Conservation (phyloP, 2,797 vertebrate genomes). For the Pangasius djambal region DNA sequence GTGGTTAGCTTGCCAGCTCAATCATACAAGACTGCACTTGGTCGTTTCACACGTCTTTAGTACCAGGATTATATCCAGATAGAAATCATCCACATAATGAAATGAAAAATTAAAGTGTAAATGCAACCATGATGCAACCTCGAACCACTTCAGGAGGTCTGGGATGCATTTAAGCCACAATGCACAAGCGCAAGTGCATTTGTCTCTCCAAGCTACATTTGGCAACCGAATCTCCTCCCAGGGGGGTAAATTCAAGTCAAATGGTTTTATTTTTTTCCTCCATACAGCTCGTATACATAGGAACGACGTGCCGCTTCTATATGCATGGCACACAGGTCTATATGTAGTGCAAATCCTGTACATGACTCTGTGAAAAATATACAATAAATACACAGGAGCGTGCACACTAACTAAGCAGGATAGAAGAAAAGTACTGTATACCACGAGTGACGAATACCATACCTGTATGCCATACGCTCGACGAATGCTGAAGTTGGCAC, state of each 20-base stretch:
- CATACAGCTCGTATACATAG: background rate
- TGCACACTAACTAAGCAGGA: background rate
- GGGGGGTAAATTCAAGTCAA: background rate
- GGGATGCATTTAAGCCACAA: conserved; percentile 3
- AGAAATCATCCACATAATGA: background rate
- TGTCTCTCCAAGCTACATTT: background rate
- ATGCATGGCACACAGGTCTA: background rate
- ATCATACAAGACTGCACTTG: background rate
- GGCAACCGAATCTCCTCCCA: background rate
- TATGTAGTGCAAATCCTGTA: background rate
- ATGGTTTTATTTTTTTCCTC: background rate
- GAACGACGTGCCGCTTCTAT: background rate
- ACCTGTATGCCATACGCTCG: background rate
- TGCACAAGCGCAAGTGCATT: background rate
- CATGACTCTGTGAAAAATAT: background rate
- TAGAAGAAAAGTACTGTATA: background rate
- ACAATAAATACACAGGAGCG: background rate
- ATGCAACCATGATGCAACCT: background rate
- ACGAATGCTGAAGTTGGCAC: background rate
- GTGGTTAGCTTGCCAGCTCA: background rate
- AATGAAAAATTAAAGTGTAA: background rate
- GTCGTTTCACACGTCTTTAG: background rate
- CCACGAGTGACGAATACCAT: background rate
- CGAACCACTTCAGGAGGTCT: background rate
- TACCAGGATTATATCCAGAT: background rate